Percentiles rank a stretch among this genome's conserved stretches.
phyloP scores from a whole-genome alignment of 2,888 invertebrate species.

The Thereva unica region DNA sequence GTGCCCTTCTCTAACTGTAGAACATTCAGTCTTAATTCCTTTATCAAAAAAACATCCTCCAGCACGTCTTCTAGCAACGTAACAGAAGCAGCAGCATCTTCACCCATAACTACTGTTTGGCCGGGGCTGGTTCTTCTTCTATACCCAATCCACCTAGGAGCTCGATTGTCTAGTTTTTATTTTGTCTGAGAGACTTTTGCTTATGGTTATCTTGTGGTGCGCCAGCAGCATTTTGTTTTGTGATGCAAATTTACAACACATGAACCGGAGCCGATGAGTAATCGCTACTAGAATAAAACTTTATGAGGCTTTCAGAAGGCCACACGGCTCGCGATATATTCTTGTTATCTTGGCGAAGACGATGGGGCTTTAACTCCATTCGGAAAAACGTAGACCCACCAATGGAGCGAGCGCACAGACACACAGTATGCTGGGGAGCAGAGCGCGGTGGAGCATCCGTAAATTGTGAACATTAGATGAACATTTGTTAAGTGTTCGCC shows the following conservation, averaged over 20 bases:
- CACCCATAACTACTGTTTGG: too few species aligned
- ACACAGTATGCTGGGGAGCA: neutral
- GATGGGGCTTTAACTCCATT: too few species aligned
- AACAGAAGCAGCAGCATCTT: too few species aligned
- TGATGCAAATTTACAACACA: conserved; percentile 33
- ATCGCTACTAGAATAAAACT: conserved; percentile 26
- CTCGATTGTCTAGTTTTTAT: conserved; percentile 2
- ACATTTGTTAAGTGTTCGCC: conserved; percentile 35
- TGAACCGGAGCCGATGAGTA: conserved; percentile 25
- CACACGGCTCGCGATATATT: conserved; percentile 23
- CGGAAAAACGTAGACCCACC: too few species aligned
- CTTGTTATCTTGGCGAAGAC: conserved; percentile 15
- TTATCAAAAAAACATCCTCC: too few species aligned
- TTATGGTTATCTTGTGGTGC: conserved; percentile 1
- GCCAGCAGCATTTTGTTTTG: conserved; percentile 25
- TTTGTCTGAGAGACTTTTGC: neutral
- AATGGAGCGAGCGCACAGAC: too few species aligned
- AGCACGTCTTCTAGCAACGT: too few species aligned
- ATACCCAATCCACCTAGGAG: neutral
- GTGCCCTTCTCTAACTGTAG: too few species aligned
- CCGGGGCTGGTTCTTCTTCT: too few species aligned
- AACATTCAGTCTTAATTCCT: too few species aligned
- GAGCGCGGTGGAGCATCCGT: conserved; percentile 11
- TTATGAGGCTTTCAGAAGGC: conserved; percentile 29
- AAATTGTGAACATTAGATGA: conserved; percentile 36